These are phyloP conservation scores for Tetraneura akinire DNA, from an alignment of 1,140 invertebrate genomes.

Conservation along the genomic window DNA sequence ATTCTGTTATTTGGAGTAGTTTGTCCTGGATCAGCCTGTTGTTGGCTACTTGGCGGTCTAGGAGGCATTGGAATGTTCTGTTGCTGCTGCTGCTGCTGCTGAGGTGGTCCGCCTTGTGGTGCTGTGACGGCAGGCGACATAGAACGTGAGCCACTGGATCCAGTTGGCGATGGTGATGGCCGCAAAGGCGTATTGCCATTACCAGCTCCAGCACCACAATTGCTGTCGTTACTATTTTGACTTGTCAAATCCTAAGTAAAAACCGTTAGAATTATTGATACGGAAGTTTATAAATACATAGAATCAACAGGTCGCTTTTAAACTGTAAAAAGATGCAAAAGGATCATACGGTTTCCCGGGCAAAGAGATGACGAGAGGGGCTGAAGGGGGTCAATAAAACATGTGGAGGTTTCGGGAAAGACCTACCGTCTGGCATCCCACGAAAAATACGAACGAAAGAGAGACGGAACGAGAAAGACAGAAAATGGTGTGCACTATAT, in stretches of 20 bases:
- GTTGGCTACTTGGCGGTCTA: conserved; percentile 77
- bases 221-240: conserved; percentile 81
- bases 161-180: conserved; percentile 89
- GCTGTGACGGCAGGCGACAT: conserved; percentile 94
- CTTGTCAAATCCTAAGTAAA: conserved; percentile 77
- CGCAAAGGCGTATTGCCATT: conserved; percentile 76
- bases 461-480: conserved; percentile 46
- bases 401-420: conserved; percentile 46
- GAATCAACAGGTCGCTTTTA: conserved; percentile 46
- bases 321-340: conserved; percentile 48
- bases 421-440: conserved; percentile 34
- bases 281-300: conserved; percentile 36
- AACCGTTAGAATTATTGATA: conserved; percentile 51
- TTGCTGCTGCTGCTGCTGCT: conserved; percentile 61
- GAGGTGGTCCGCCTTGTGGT: conserved; percentile 57
- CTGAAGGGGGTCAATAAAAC: conserved; percentile 41
- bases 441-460: conserved; percentile 40
- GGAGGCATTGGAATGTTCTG: conserved; percentile 90
- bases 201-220: conserved; percentile 68
- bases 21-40: conserved; percentile 62
- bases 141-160: conserved; percentile 88
- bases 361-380: too few relatives aligned
- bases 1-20: conserved; percentile 63
- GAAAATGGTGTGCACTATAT: conserved; percentile 31
- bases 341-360: neutral